A percentile compares a stretch with the other conserved stretches of the same genome.
phyloP scores from a whole-genome alignment of 2,113 vertebrate species.

The Osmerus eperlanus region DNA sequence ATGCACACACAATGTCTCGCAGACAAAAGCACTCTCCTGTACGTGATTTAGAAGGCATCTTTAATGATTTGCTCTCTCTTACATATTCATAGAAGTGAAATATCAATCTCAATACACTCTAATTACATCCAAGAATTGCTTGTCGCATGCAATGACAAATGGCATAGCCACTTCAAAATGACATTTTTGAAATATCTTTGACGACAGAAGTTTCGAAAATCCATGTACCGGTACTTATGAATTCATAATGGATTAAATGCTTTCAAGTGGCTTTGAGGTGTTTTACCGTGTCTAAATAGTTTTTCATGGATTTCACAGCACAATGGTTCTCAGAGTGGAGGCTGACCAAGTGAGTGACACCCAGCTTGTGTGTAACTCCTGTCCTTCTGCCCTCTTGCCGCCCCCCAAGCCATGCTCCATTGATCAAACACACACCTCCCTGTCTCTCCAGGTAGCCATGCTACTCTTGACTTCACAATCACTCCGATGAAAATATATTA shows the following conservation, averaged over 20 bases:
- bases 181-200: conserved; percentile 41
- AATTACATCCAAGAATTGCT: background rate
- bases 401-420: conserved; percentile 57
- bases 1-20: conserved; percentile 6
- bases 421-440: conserved; percentile 65
- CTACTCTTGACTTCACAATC: conserved; percentile 47
- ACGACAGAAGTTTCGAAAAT: conserved; percentile 57
- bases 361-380: conserved; percentile 36
- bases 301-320: conserved; percentile 67
- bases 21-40: background rate
- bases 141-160: conserved; percentile 50
- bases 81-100: background rate
- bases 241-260: conserved; percentile 39
- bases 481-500: conserved; percentile 36
- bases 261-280: conserved; percentile 50
- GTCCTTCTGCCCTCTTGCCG: conserved; percentile 36
- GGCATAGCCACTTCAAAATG: conserved; percentile 23
- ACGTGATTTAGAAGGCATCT: background rate
- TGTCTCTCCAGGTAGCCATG: conserved; percentile 57
- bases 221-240: conserved; percentile 40
- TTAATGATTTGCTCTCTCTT: background rate
- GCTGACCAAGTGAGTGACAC: conserved; percentile 56
- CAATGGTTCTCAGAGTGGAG: conserved; percentile 21
- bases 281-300: conserved; percentile 52
- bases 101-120: background rate